A percentile compares a stretch with the other conserved stretches of the same genome.
Conservation (phyloP, 2,113 vertebrate species). For the Alexandromys fortis region DNA sequence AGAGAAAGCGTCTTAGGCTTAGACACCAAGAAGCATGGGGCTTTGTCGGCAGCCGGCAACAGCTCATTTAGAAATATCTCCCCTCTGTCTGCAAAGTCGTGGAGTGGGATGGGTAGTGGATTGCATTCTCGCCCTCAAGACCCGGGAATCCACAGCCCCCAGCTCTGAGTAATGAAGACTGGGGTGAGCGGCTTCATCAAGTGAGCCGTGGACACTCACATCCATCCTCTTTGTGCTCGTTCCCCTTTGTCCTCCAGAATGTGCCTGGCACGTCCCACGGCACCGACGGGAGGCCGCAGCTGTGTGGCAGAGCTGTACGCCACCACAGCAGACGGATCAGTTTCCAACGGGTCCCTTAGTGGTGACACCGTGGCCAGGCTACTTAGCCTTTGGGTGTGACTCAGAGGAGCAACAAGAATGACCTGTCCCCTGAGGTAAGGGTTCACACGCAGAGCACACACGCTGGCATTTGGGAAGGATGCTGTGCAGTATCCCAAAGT, state of each 20-base stretch:
- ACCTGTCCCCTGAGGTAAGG: background rate
- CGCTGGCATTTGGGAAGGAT: background rate
- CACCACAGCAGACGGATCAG: background rate
- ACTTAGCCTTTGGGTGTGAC: background rate
- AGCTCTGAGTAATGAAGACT: constrained; percentile 73
- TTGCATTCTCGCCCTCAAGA: constrained; percentile 70
- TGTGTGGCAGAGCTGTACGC: background rate
- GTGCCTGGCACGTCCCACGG: background rate
- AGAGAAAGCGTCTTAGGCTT: background rate
- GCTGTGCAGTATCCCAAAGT: background rate
- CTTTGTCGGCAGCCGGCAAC: constrained; percentile 53
- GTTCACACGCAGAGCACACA: background rate
- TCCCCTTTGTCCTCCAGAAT: constrained; percentile 20
- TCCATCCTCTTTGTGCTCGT: constrained; percentile 45
- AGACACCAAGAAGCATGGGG: constrained; percentile 2
- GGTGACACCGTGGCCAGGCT: background rate
- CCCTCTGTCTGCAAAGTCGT: constrained; percentile 48
- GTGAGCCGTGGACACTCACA: constrained; percentile 59
- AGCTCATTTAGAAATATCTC: constrained; percentile 71
- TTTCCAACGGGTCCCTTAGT: background rate
- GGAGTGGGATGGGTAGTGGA: constrained; percentile 59
- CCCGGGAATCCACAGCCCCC: constrained; percentile 38
- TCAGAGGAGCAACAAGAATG: background rate
- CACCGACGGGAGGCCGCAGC: background rate
- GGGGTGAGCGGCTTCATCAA: constrained; percentile 55